Evolutionary conservation across 1,140 invertebrate genomes (phyloP), one percentile per base, ranked within the genome.

Genomic region (Caenorhabditis inopinata): DNA sequence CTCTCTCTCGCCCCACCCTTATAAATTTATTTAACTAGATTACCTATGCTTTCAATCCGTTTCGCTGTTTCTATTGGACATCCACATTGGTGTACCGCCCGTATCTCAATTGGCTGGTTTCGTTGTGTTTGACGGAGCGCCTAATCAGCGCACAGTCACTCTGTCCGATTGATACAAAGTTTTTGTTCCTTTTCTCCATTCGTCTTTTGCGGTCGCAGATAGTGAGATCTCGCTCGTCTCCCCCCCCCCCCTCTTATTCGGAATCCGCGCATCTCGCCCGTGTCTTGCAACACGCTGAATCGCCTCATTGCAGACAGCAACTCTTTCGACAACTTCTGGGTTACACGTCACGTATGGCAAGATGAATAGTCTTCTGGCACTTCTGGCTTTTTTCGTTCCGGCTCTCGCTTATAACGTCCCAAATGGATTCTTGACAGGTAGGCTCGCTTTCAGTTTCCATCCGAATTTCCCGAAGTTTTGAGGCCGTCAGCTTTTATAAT

Each of bases 91-190:
- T 14, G 45, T 75, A 47, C 73, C 47, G 42, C n/a, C 47, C 47
- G 45, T 75, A n/a, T 42, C 35, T 74, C 46, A 47, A 27, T 75
- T 47, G 46, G 73, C 42, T 49, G 42, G 73, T 32, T 32, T 74
- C 35, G 14, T 74, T 27, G 68, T 42, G 4, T 18, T 68, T 32
- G 25, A 68, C 23, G 46, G 73, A 75, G 42, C 45, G 47, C 47
- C 74, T 75, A 75, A 75, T 75, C 74, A 75, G 74, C 29, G 45
- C 45, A 46, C 73, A 74, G n/a, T 74, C 35, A 6, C 23, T 23
- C 23, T 18, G 12, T 74, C 47, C 47, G 74, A 47, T 75, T 75
- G 74, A 75, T 75, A 68, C 58, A 68, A 68, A 68, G 58, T 68
- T 68, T 68, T 68, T 68, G 58, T 68, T 12, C 18, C 16, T 53